Percentiles rank a stretch among this genome's conserved stretches.
Evolutionary conservation across 2,797 vertebrate genomes (phyloP).

Genomic region (Margarornis squamiger): DNA sequence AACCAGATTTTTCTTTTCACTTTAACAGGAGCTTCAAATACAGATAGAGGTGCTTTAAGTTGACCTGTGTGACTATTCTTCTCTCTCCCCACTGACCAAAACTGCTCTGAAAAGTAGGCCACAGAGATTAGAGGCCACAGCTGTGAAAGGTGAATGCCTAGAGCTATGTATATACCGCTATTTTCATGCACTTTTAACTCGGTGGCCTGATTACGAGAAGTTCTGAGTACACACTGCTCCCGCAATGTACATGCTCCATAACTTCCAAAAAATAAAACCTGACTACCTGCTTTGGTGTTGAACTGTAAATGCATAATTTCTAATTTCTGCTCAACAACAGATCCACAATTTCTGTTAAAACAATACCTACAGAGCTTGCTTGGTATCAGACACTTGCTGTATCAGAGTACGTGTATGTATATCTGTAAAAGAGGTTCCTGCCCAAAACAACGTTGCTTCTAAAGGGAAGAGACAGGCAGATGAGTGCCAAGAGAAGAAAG

Average conservation of each 20-base stretch:
- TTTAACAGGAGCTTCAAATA: neutral
- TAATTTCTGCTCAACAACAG: neutral
- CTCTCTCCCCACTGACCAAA: neutral
- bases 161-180: conserved; percentile 23
- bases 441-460: neutral
- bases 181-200: conserved; percentile 41
- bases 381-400: neutral
- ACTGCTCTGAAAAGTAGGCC: neutral
- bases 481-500: neutral
- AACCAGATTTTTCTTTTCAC: neutral
- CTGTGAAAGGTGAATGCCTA: conserved; percentile 1
- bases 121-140: neutral
- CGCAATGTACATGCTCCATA: neutral
- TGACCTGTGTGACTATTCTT: neutral
- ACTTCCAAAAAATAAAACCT: neutral
- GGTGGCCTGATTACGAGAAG: conserved; percentile 43
- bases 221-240: neutral
- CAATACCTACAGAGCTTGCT: neutral
- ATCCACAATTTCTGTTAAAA: neutral
- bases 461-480: neutral
- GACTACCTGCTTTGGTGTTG: neutral
- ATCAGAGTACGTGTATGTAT: fast-evolving
- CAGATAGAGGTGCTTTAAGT: neutral
- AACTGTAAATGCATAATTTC: neutral
- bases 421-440: neutral